A percentile compares a stretch with the other conserved stretches of the same genome.
These are phyloP conservation scores for Sciaenops ocellatus DNA, from an alignment of 2,797 vertebrate genomes.

Conservation along the genomic window DNA sequence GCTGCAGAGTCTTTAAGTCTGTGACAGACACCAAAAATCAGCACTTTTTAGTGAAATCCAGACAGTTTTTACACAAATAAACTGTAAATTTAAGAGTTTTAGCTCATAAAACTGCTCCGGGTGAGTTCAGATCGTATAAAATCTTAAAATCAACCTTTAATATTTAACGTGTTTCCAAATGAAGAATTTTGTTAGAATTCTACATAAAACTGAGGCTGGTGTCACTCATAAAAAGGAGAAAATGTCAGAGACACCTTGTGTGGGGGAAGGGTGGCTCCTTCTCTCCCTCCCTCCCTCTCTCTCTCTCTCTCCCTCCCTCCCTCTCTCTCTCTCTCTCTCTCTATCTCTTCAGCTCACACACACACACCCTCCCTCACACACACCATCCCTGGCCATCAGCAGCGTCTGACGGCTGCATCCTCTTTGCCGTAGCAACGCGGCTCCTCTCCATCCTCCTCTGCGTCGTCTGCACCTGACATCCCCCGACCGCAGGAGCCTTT, in stretches of 20 bases:
- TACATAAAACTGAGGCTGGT: background rate
- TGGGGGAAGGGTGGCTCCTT: conserved; percentile 56
- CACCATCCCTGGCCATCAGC: conserved; percentile 58
- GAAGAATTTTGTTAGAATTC: background rate
- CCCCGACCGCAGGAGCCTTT: conserved; percentile 34
- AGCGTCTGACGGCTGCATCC: conserved; percentile 71
- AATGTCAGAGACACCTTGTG: conserved; percentile 57
- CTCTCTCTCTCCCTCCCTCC: conserved; percentile 10
- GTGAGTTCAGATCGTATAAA: background rate
- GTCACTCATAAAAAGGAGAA: conserved; percentile 36
- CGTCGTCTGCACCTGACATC: conserved; percentile 55
- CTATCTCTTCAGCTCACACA: background rate
- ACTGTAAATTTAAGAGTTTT: background rate
- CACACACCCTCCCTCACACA: conserved; percentile 42
- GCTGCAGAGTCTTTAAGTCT: background rate
- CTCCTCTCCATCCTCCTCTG: conserved; percentile 37
- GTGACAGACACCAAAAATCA: no score
- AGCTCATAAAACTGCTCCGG: background rate
- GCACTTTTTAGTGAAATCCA: background rate
- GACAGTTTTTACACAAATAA: background rate
- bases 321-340: no score
- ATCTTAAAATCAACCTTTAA: background rate
- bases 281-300: background rate
- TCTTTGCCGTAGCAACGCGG: conserved; percentile 54
- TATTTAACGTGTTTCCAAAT: background rate